Evolutionary conservation across 30 jellyfish, hydroid and myxozoan genomes (phyloP).

Genomic region (Aurelia aurita complex sp. Pacific): DNA sequence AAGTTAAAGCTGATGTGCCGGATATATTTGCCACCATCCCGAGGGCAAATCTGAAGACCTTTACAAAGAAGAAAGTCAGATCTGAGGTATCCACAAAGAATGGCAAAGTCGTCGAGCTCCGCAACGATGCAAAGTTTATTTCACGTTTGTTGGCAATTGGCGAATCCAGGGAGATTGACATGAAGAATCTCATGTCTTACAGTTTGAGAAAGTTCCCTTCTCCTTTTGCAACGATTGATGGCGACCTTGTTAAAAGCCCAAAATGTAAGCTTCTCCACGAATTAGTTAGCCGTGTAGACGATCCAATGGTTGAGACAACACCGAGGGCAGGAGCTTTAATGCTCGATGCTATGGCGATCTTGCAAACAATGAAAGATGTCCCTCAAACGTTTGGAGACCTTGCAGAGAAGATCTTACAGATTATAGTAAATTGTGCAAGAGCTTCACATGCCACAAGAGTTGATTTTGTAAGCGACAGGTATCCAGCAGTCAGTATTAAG

Average conservation of each 20-base stretch:
- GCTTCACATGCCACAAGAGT: slow-evolving; percentile 16
- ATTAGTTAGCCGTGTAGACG: background rate
- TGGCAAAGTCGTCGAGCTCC: slow-evolving; percentile 47
- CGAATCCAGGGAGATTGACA: slow-evolving; percentile 32
- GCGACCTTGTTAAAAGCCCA: slow-evolving; percentile 21
- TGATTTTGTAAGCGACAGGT: slow-evolving; percentile 57
- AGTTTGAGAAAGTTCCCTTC: slow-evolving; percentile 26
- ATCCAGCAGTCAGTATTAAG: slow-evolving; percentile 54
- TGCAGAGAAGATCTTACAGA: slow-evolving; percentile 26
- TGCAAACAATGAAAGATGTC: slow-evolving; percentile 37
- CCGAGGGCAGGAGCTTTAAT: slow-evolving; percentile 23
- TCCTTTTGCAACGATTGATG: slow-evolving; percentile 43
- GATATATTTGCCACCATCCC: slow-evolving; percentile 19
- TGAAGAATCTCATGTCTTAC: slow-evolving; percentile 34
- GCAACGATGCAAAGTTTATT: slow-evolving; percentile 9
- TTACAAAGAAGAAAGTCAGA: background rate
- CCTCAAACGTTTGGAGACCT: slow-evolving; percentile 54
- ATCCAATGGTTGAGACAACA: slow-evolving; percentile 2
- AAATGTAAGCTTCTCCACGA: slow-evolving; percentile 29
- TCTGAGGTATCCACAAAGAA: slow-evolving; percentile 6
- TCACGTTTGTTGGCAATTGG: slow-evolving; percentile 37
- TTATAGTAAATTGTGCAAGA: slow-evolving; percentile 17
- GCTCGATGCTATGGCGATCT: slow-evolving; percentile 58
- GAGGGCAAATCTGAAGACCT: slow-evolving; percentile 21
- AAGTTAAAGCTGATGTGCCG: slow-evolving; percentile 25